Conservation (phyloP, 2,113 vertebrate species). For the Neotragus moschatus region DNA sequence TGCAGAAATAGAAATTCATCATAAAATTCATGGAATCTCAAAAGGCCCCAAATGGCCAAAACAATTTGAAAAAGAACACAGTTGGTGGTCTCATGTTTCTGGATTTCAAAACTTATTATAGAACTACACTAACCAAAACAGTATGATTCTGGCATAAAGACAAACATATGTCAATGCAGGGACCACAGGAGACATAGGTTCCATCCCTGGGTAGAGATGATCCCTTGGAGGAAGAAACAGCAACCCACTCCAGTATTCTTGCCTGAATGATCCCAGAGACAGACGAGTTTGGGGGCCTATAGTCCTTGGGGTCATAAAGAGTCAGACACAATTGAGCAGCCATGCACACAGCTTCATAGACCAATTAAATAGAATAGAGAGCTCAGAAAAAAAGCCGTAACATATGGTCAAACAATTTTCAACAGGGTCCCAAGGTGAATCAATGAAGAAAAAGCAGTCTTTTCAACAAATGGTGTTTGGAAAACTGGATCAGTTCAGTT, state of each 20-base stretch:
- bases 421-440: neutral
- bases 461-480: neutral
- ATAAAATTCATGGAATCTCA: neutral
- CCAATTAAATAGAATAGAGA: neutral
- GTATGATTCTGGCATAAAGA: neutral
- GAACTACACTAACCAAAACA: neutral
- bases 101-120: neutral
- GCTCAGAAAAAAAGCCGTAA: neutral
- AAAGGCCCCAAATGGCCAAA: neutral
- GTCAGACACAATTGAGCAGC: neutral
- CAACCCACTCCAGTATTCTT: neutral
- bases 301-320: neutral
- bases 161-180: neutral
- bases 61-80: neutral
- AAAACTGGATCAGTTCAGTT: neutral
- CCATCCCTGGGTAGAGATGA: neutral
- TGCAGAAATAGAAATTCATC: neutral
- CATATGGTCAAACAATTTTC: neutral
- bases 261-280: neutral
- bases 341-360: neutral
- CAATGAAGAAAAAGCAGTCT: neutral
- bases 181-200: neutral
- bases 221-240: neutral
- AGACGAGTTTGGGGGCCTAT: neutral
- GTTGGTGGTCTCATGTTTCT: neutral